Evolutionary conservation across 2,113 vertebrate species (phyloP).

Genomic region (Ophthalmolycus amberensis): DNA sequence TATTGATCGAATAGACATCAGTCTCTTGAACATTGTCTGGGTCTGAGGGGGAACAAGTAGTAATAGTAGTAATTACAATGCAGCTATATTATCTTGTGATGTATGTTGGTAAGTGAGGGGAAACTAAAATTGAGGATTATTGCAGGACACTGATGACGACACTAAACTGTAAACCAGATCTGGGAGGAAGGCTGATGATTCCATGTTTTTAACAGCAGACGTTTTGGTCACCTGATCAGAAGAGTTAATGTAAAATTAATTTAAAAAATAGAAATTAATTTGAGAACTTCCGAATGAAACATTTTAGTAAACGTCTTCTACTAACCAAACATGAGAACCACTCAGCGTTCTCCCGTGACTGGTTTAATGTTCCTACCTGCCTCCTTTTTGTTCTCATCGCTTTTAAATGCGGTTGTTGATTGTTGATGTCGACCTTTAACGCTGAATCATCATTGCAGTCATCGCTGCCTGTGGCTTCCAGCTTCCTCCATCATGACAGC

Average conservation of each 20-base stretch:
- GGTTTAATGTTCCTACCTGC: slow-evolving; percentile 16
- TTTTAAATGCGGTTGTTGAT: slow-evolving; percentile 15
- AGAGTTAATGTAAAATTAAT: not conserved
- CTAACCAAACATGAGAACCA: not conserved
- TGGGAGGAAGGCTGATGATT: slow-evolving; percentile 40
- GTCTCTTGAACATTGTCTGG: not conserved
- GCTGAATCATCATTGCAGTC: slow-evolving; percentile 58
- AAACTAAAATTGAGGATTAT: slow-evolving; percentile 7
- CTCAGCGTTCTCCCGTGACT: slow-evolving; percentile 38
- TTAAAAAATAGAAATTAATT: not conserved
- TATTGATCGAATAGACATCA: not conserved
- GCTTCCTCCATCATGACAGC: slow-evolving; percentile 61
- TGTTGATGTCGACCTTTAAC: slow-evolving; percentile 29
- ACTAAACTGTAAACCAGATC: slow-evolving; percentile 30
- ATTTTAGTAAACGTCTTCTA: not conserved
- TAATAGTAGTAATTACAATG: not conserved
- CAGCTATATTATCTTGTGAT: not conserved
- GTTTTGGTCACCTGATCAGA: not conserved
- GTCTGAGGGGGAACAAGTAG: not conserved
- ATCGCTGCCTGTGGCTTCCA: slow-evolving; percentile 64
- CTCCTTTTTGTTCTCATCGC: slow-evolving; percentile 17
- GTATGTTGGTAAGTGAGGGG: not conserved
- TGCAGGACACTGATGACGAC: slow-evolving; percentile 48
- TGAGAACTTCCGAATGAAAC: not conserved
- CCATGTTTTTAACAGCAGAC: not conserved